These are phyloP conservation scores for Xiphophorus hellerii DNA, from an alignment of 2,113 vertebrate genomes.

Conservation along the genomic window DNA sequence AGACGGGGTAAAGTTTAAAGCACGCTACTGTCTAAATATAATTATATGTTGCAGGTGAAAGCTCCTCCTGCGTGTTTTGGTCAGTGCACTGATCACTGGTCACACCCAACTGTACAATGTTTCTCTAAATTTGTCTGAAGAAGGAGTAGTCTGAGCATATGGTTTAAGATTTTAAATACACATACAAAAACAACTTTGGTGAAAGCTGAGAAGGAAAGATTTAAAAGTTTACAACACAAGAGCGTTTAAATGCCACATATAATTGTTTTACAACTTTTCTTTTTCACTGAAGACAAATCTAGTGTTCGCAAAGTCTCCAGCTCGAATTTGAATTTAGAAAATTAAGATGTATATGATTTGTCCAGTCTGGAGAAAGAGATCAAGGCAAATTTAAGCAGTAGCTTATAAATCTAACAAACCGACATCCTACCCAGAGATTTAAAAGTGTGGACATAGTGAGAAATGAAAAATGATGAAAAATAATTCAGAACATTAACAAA, in stretches of 20 bases:
- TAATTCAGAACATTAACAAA: no score
- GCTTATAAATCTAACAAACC: neutral
- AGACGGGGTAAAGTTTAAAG: neutral
- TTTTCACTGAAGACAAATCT: neutral
- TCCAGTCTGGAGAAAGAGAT: no score
- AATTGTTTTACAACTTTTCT: neutral
- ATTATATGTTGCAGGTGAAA: slow-evolving; percentile 1
- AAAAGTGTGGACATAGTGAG: neutral
- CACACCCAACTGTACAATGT: neutral
- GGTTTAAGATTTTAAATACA: neutral
- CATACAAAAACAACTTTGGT: neutral
- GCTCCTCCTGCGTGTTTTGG: neutral
- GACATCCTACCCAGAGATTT: neutral
- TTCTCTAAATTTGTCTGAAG: neutral
- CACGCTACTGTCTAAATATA: neutral
- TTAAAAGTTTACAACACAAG: neutral
- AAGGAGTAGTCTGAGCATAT: neutral
- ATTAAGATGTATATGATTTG: neutral
- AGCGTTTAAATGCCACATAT: neutral
- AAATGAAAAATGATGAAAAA: neutral
- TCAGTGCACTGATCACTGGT: neutral
- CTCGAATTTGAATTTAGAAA: neutral
- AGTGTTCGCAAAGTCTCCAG: neutral
- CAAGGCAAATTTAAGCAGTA: no score
- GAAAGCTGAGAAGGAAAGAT: neutral